These are phyloP conservation scores for Eurytoma californica DNA, from an alignment of 2,888 invertebrate species.

Conservation along the genomic window DNA sequence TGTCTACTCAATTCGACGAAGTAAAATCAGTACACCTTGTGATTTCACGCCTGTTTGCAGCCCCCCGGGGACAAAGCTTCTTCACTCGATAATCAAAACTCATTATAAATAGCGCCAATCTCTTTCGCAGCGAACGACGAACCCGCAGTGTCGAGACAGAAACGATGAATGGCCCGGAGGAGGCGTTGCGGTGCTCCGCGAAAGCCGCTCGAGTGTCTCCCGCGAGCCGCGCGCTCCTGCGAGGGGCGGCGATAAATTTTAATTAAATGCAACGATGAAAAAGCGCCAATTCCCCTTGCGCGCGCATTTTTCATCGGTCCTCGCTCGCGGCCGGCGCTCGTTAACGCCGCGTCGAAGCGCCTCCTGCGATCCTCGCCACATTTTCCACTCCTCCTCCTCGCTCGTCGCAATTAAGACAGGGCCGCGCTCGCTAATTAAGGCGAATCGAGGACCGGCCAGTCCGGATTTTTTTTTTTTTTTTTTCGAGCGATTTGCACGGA, in stretches of 20 bases:
- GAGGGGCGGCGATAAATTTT: conserved; percentile 19
- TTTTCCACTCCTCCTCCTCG: neutral
- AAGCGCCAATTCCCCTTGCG: conserved; percentile 20
- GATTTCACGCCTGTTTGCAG: too few species aligned
- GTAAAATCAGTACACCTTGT: too few species aligned
- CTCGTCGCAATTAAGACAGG: conserved; percentile 18
- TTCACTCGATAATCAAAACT: too few species aligned
- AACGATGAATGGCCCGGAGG: too few species aligned
- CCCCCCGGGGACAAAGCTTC: too few species aligned
- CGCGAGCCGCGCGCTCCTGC: neutral
- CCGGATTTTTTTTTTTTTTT: neutral
- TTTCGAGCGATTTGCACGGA: neutral
- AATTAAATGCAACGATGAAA: conserved; percentile 38
- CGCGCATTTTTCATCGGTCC: conserved; percentile 18
- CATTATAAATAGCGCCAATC: too few species aligned
- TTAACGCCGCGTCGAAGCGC: conserved; percentile 2
- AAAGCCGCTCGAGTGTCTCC: too few species aligned
- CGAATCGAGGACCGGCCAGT: conserved; percentile 25
- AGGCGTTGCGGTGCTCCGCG: too few species aligned
- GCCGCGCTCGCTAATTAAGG: conserved; percentile 35
- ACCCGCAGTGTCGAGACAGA: too few species aligned
- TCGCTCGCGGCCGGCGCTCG: conserved; percentile 8
- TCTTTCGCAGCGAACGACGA: too few species aligned
- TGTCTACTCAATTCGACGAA: too few species aligned
- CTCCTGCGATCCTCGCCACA: neutral